Evolutionary conservation across 2,113 vertebrate species (phyloP), one percentile per base, ranked within the genome.

Genomic region (Lepus americanus): DNA sequence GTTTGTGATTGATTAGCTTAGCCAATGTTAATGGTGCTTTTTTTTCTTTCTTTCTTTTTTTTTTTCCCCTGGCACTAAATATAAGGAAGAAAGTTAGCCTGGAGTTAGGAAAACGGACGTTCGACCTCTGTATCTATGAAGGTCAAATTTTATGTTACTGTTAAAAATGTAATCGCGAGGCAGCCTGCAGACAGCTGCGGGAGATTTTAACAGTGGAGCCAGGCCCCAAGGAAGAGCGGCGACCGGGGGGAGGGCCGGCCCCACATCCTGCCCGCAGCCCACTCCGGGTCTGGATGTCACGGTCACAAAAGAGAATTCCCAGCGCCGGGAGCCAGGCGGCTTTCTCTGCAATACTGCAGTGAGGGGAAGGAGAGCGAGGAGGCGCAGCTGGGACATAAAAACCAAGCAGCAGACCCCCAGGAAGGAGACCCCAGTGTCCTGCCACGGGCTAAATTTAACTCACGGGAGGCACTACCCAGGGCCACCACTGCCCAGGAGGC

Each of bases 361-460:
- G 93, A 94, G 90, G 85, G 92, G 33, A 89, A 72, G 80, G 88
- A 44, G 59, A 76, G 74, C 86, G 63, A 77, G 11, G 49, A 59
- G 61, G 72, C 77, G 69, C n/a, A 78, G 61, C 20, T 61, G 67
- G 33, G 76, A 87, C 90, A 87, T 89, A 94, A 94, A 96, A 96
- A 92, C 87, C 89, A 90, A 70, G 70, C 11, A 39, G 61, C 85
- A 44, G 86, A 44, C 79, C 69, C 74, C 66, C 72, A 84, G 11
- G 44, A 87, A 96, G 89, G 94, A 90, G n/a, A 80, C 83, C 90
- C 90, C 95, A n/a, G 9, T 90, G 92, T 78, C 59, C 83, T 94
- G 83, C 89, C 73, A 27, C 59, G 61, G 87, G 88, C 94, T 97
- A 96, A 95, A 94, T 94, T 92, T 96, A 96, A 90, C 78, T 94